A percentile compares a stretch with the other conserved stretches of the same genome.
Conservation (phyloP, 2,888 invertebrate genomes). For the Hydraecia micacea region DNA sequence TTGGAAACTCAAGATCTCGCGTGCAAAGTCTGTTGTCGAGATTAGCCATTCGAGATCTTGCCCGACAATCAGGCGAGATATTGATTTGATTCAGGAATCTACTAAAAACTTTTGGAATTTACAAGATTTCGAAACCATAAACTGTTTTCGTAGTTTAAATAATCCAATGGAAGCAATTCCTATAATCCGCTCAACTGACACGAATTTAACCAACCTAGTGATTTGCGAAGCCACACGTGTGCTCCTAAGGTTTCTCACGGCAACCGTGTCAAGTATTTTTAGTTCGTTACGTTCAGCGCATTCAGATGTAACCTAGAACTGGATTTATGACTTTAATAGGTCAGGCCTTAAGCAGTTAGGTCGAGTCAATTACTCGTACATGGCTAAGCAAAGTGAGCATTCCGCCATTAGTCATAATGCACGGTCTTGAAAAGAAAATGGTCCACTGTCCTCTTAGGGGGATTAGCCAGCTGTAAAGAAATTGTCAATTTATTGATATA, state of each 20-base stretch:
- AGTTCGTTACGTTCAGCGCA: constrained; percentile 35
- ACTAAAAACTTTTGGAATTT: neutral
- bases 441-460: neutral
- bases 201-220: constrained; percentile 44
- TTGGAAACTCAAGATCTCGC: neutral
- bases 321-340: constrained; percentile 42
- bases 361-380: constrained; percentile 13
- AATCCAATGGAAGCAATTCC: constrained; percentile 28
- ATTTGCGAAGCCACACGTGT: constrained; percentile 64
- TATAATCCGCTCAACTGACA: constrained; percentile 44
- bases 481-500: neutral
- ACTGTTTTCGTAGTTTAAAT: neutral
- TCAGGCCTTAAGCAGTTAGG: constrained; percentile 25
- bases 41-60: neutral
- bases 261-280: constrained; percentile 52
- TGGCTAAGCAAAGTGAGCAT: neutral
- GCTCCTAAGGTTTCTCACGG: constrained; percentile 53
- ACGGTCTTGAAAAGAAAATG: neutral
- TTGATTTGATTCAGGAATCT: neutral
- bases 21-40: neutral
- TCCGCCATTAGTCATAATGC: neutral
- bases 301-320: constrained; percentile 44
- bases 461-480: neutral
- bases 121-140: neutral
- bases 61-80: neutral